Evolutionary conservation across 2,797 vertebrate genomes (phyloP).

Genomic region (Rhincodon typus): DNA sequence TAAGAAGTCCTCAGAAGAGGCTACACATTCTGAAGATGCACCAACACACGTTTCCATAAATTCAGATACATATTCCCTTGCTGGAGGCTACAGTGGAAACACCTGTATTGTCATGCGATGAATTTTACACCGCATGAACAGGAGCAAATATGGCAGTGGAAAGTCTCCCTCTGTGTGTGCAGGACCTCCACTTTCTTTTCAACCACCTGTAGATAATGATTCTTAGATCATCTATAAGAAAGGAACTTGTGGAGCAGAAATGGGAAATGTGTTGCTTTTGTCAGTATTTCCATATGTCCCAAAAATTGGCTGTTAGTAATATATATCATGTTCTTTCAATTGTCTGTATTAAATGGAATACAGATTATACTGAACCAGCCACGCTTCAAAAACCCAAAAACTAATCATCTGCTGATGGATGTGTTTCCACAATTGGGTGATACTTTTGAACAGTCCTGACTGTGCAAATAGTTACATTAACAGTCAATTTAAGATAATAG

Average conservation of each 20-base stretch:
- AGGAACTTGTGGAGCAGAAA: not conserved
- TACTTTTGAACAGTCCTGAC: too few relatives aligned
- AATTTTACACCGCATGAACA: not conserved
- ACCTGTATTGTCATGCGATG: not conserved
- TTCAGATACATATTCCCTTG: too few relatives aligned
- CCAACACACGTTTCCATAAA: too few relatives aligned
- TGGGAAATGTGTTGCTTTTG: not conserved
- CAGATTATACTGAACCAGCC: too few relatives aligned
- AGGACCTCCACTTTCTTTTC: not conserved
- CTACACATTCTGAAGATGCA: too few relatives aligned
- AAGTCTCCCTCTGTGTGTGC: not conserved
- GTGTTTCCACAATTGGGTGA: too few relatives aligned
- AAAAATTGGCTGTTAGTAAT: not conserved
- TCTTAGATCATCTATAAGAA: not conserved
- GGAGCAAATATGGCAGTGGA: not conserved
- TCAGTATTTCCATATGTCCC: not conserved
- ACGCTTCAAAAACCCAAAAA: not conserved
- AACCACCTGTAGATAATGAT: not conserved
- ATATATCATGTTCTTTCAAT: too few relatives aligned
- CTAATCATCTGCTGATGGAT: not conserved
- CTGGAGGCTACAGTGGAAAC: too few relatives aligned
- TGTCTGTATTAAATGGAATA: too few relatives aligned
- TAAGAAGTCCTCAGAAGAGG: too few relatives aligned
- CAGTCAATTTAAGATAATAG: too few relatives aligned
- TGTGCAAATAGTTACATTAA: too few relatives aligned